Base-by-base conservation (phyloP, 2,888 invertebrate genomes). In the Linyphia triangularis region DNA sequence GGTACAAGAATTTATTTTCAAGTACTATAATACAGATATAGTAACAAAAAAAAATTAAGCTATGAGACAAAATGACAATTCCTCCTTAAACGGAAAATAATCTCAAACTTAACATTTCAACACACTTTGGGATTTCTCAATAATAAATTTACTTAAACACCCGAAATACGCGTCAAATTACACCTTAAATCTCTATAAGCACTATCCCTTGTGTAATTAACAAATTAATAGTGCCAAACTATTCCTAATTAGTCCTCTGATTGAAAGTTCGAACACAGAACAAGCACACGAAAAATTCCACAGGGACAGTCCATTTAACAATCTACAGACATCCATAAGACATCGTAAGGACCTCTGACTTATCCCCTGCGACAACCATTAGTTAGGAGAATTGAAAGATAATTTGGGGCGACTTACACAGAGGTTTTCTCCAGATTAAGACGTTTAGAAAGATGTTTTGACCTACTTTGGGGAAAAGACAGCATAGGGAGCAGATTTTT, bases 341-440 rank as follows among this genome's bases (percentile, higher is more conserved):
- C 51, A 51, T 51, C 51, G 51, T 51, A 51, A 51, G 51, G n/a
- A 51, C 51, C 13, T 3, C 51, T 33, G 51, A 13, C 51, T 51
- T 51, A 51, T 51, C 51, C n/a, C 2, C 16, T 33, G 9, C 51
- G 51, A 51, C 13, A 51, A 51, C 51, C 51, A 51, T 51, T 51
- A 51, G 16, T 51, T 51, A 13, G 51, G 16, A 5, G n/a, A 51
- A 51, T 51, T 51, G n/a, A 51, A n/a, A 10, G 51, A 51, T 51
- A 51, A 51, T 51, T 51, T 51, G 51, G 51, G 51, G n/a, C 51
- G 51, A 51, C 51, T n/a, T n/a, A 51, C 51, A 51, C n/a, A 51
- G n/a, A 51, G 51, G 51, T 51, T 51, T 51, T 51, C 16, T 51
- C 13, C 16, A 51, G 43, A 16, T 13, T 43, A 43, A 51, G 51